Evolutionary conservation across 1,140 invertebrate genomes (phyloP).

Genomic region (Bombus haemorrhoidalis): DNA sequence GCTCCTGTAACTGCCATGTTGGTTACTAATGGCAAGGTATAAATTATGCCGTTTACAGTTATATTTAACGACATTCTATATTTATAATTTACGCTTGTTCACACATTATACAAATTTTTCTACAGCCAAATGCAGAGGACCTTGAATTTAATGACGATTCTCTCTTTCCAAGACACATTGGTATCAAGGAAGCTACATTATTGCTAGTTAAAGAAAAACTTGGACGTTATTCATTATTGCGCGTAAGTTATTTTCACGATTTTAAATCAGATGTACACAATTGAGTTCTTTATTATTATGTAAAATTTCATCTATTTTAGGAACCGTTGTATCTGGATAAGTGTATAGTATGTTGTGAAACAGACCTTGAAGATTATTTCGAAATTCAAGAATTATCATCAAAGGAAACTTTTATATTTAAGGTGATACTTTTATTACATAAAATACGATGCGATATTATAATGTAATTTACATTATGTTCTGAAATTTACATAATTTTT

Average conservation of each 20-base stretch:
- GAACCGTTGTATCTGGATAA: conserved; percentile 95
- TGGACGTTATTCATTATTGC: conserved; percentile 91
- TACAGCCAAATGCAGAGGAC: conserved; percentile 82
- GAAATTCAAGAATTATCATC: conserved; percentile 96
- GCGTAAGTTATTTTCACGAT: conserved; percentile 82
- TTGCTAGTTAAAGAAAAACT: conserved; percentile 95
- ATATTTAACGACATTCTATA: not conserved
- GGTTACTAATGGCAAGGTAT: conserved; percentile 93
- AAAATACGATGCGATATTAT: not conserved
- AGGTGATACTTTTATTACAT: conserved; percentile 85
- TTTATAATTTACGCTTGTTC: not conserved
- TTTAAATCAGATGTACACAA: not conserved
- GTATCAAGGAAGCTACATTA: conserved; percentile 93
- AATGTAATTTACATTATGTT: not conserved
- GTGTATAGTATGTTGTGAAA: conserved; percentile 94
- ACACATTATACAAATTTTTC: conserved; percentile 21
- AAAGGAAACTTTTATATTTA: conserved; percentile 97
- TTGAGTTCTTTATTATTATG: not conserved
- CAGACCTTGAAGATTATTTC: conserved; percentile 95
- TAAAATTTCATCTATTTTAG: conserved; percentile 74
- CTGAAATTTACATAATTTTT: not conserved
- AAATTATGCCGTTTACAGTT: conserved; percentile 50
- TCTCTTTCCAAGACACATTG: conserved; percentile 86
- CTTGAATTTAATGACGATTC: conserved; percentile 79
- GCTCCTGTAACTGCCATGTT: conserved; percentile 93